These are phyloP conservation scores for Noctua comes DNA, from an alignment of 2,888 invertebrate species.

Conservation along the genomic window DNA sequence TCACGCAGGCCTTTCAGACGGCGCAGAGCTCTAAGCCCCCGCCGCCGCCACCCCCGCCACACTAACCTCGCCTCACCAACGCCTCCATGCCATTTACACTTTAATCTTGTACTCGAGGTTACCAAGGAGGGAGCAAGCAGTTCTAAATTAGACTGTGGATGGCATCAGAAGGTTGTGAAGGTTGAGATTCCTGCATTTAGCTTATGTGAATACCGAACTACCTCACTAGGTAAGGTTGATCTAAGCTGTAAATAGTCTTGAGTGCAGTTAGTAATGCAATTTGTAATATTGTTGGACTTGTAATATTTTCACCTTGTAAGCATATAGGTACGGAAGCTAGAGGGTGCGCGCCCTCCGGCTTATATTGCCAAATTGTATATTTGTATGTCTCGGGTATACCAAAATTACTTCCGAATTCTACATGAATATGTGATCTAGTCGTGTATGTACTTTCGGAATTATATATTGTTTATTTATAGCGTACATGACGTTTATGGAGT, in stretches of 20 bases:
- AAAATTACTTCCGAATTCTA: constrained; percentile 90
- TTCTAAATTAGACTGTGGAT: constrained; percentile 48
- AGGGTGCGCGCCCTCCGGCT: constrained; percentile 73
- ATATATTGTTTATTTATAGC: constrained; percentile 88
- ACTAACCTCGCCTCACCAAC: constrained; percentile 74
- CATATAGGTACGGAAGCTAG: constrained; percentile 73
- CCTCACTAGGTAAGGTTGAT: constrained; percentile 89
- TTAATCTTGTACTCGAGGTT: constrained; percentile 44
- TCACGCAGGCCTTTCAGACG: constrained; percentile 88
- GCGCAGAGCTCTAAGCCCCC: constrained; percentile 88
- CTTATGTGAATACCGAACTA: constrained; percentile 85
- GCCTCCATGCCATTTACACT: constrained; percentile 48
- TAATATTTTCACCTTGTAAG: constrained; percentile 73
- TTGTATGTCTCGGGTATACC: constrained; percentile 87
- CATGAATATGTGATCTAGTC: constrained; percentile 90
- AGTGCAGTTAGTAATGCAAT: constrained; percentile 80
- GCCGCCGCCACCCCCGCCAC: constrained; percentile 85
- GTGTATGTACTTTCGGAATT: constrained; percentile 90
- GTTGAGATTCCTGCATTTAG: constrained; percentile 84
- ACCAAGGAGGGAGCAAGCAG: constrained; percentile 57
- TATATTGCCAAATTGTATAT: constrained; percentile 88
- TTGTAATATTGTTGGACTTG: constrained; percentile 78
- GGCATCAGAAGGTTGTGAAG: constrained; percentile 52
- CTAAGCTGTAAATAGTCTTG: constrained; percentile 87
- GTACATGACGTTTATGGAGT: constrained; percentile 85